A percentile compares a stretch with the other conserved stretches of the same genome.
Conservation (phyloP, 1,140 invertebrate species). For the Hydropsyche tenuis region DNA sequence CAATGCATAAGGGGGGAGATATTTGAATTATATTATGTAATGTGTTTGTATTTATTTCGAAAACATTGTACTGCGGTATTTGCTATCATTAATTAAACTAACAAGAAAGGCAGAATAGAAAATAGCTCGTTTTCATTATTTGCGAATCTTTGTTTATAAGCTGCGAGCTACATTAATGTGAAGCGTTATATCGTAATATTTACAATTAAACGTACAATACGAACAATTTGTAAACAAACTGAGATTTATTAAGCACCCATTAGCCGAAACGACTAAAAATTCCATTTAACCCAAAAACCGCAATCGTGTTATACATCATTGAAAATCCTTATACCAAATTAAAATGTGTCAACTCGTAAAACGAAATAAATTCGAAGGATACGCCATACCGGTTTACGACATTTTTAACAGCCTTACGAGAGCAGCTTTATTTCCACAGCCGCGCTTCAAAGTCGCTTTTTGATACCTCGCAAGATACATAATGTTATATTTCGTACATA, state of each 20-base stretch:
- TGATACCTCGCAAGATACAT: no score
- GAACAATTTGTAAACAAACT: no score
- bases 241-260: no score
- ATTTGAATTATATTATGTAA: background rate
- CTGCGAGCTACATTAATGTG: background rate
- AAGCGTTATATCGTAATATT: slow-evolving; percentile 5
- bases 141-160: background rate
- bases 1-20: background rate
- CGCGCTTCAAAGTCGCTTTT: no score
- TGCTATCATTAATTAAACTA: slow-evolving; percentile 10
- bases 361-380: no score
- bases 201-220: background rate
- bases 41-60: background rate
- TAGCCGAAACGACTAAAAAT: no score
- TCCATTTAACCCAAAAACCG: no score
- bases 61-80: slow-evolving; percentile 3
- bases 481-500: no score
- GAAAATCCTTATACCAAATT: no score
- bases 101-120: slow-evolving; percentile 6
- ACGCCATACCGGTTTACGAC: slow-evolving; percentile 2
- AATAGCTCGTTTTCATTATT: slow-evolving; percentile 19
- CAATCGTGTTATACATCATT: no score
- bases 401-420: slow-evolving; percentile 12
- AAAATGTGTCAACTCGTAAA: no score
- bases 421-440: no score